Conservation (phyloP, 2,113 vertebrate species). For the Pogona vitticeps region DNA sequence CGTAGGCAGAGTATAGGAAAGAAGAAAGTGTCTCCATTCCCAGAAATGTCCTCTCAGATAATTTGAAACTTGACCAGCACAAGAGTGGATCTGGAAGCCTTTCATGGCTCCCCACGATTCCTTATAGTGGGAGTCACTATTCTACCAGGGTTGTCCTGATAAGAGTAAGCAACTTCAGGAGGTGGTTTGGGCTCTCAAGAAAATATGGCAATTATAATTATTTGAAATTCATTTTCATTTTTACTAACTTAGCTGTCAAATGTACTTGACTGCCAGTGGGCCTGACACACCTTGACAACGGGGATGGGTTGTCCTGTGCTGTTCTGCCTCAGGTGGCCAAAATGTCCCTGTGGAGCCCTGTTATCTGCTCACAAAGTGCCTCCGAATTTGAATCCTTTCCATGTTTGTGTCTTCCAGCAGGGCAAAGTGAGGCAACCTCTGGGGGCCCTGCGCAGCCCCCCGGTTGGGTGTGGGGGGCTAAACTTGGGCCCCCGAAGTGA, state of each 20-base stretch:
- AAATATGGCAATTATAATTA: neutral
- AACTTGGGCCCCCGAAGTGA: slow-evolving; percentile 33
- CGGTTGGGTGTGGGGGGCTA: slow-evolving; percentile 29
- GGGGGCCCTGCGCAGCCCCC: slow-evolving; percentile 14
- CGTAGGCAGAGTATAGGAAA: neutral
- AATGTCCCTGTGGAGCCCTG: neutral
- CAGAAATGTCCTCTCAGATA: neutral
- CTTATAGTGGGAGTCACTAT: too few species aligned
- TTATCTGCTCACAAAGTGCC: neutral
- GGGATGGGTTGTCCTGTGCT: neutral
- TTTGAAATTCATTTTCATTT: neutral
- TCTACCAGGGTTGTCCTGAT: neutral
- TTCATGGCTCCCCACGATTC: neutral
- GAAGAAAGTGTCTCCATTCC: neutral
- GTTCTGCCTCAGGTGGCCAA: neutral
- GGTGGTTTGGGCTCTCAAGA: neutral
- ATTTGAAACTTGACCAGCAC: neutral
- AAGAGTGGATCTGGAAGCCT: too few species aligned
- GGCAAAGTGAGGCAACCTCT: slow-evolving; percentile 26
- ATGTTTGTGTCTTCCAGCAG: slow-evolving; percentile 14
- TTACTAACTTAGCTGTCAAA: neutral
- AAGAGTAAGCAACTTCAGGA: neutral
- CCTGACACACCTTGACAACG: neutral
- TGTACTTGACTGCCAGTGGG: neutral
- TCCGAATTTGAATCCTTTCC: neutral